A percentile compares a stretch with the other conserved stretches of the same genome.
These are phyloP conservation scores for Solea solea DNA, from an alignment of 2,113 vertebrate genomes.

Conservation along the genomic window DNA sequence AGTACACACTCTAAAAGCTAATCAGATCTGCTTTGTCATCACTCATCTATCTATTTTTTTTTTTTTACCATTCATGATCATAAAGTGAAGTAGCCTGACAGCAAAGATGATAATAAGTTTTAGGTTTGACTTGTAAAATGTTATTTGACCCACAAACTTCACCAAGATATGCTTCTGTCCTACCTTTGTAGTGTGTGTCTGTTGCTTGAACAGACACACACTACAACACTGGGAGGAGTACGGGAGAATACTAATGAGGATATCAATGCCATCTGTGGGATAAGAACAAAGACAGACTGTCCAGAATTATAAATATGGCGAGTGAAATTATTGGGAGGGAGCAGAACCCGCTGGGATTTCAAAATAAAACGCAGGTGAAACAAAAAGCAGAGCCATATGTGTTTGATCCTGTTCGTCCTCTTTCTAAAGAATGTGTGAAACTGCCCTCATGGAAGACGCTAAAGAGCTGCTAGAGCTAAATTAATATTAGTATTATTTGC, in stretches of 20 bases:
- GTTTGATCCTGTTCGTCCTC: too few species aligned
- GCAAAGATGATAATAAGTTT: conserved; percentile 44
- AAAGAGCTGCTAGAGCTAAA: too few species aligned
- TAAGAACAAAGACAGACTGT: too few species aligned
- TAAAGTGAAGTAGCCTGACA: conserved; percentile 36
- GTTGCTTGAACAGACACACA: conserved; percentile 42
- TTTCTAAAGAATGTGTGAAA: too few species aligned
- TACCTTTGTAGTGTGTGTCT: conserved; percentile 43
- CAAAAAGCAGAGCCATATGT: too few species aligned
- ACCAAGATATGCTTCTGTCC: conserved; percentile 36
- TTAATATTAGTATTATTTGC: too few species aligned
- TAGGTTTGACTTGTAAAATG: conserved; percentile 39
- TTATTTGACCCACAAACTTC: conserved; percentile 40
- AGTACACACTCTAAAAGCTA: conserved; percentile 33
- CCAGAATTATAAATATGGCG: too few species aligned
- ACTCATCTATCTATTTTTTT: conserved; percentile 22
- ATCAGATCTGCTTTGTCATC: conserved; percentile 40
- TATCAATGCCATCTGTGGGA: background rate
- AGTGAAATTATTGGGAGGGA: too few species aligned
- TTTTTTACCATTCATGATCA: conserved; percentile 34
- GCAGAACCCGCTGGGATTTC: too few species aligned
- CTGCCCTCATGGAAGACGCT: too few species aligned
- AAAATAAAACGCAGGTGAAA: too few species aligned
- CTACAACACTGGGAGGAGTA: background rate
- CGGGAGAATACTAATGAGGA: background rate